Conservation (phyloP, 1,140 invertebrate species). For the Zaprionus inermis region DNA sequence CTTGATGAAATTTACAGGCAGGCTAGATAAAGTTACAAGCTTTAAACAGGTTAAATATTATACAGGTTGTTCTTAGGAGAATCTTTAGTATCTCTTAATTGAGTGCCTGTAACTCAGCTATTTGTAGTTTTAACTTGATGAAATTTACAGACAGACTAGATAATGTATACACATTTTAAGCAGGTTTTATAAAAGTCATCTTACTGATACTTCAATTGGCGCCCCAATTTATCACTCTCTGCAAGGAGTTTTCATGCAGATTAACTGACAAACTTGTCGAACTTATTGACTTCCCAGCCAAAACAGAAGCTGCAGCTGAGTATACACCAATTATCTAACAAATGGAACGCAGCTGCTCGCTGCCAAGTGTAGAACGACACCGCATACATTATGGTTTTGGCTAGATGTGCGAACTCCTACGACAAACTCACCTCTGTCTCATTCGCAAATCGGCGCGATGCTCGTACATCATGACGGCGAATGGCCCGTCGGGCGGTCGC, state of each 20-base stretch:
- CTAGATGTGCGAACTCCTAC: too few relatives aligned
- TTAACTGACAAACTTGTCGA: background rate
- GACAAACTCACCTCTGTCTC: conserved; percentile 76
- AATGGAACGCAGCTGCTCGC: background rate
- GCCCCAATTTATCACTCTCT: background rate
- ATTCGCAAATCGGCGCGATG: conserved; percentile 80
- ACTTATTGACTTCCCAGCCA: background rate
- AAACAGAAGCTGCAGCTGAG: too few relatives aligned
- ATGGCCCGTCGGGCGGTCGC: conserved; percentile 85
- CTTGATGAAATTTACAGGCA: background rate
- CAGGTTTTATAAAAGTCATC: too few relatives aligned
- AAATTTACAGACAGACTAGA: too few relatives aligned
- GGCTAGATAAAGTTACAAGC: background rate
- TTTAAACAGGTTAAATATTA: background rate
- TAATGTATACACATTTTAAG: too few relatives aligned
- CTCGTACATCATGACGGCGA: conserved; percentile 86
- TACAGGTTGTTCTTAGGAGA: too few relatives aligned
- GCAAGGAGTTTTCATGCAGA: background rate
- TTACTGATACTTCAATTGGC: too few relatives aligned
- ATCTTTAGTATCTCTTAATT: too few relatives aligned
- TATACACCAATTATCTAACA: background rate
- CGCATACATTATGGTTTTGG: too few relatives aligned
- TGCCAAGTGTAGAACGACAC: too few relatives aligned
- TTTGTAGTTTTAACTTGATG: too few relatives aligned
- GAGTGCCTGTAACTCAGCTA: too few relatives aligned